Conservation (phyloP, 30 jellyfish, hydroid and myxozoan genomes). For the Sanderia malayensis region DNA sequence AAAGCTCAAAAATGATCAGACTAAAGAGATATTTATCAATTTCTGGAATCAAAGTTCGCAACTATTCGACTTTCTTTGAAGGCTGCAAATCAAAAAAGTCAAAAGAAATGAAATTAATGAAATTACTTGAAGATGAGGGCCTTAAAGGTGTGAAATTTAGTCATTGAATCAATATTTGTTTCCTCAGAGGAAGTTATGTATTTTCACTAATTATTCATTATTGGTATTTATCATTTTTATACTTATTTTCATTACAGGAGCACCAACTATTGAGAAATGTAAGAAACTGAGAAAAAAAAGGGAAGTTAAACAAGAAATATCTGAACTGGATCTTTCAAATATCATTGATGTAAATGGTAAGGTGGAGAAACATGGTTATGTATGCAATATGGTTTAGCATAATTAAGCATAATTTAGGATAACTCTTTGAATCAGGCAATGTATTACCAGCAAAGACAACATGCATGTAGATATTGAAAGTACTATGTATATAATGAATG, state of each 20-base stretch:
- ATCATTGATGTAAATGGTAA: neutral
- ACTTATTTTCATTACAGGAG: slow-evolving; percentile 34
- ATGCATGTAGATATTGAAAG: too few species aligned
- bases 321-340: neutral
- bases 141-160: slow-evolving; percentile 67
- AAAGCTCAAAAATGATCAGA: slow-evolving; percentile 47
- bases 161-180: too few species aligned
- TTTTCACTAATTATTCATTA: too few species aligned
- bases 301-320: neutral
- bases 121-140: slow-evolving; percentile 65
- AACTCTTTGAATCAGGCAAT: too few species aligned
- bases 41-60: slow-evolving; percentile 58
- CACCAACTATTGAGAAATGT: slow-evolving; percentile 79
- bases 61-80: slow-evolving; percentile 67
- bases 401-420: too few species aligned
- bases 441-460: too few species aligned
- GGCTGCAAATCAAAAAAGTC: slow-evolving; percentile 82
- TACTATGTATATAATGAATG: too few species aligned
- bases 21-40: slow-evolving; percentile 53
- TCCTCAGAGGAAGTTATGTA: too few species aligned
- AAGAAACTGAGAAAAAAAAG: slow-evolving; percentile 55
- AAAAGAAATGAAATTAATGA: slow-evolving; percentile 58
- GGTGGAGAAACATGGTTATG: too few species aligned
- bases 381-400: too few species aligned
- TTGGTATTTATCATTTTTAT: neutral